Conservation (phyloP, 2,797 vertebrate species). For the Pogonophryne albipinna region DNA sequence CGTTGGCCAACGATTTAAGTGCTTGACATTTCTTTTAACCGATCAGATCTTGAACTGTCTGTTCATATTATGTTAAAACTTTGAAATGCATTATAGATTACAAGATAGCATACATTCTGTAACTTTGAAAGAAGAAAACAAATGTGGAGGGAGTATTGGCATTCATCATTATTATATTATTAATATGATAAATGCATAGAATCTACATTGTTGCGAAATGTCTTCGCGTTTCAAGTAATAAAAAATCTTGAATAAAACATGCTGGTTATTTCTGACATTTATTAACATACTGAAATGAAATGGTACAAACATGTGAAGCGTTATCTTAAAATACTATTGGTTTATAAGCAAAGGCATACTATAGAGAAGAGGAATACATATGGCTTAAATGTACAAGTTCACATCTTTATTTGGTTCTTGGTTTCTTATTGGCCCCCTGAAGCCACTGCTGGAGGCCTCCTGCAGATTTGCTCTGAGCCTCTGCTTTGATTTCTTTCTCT, state of each 20-base stretch:
- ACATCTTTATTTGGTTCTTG: conserved; percentile 67
- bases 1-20: conserved; percentile 80
- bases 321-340: neutral
- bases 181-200: conserved; percentile 84
- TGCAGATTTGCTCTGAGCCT: conserved; percentile 56
- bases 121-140: conserved; percentile 61
- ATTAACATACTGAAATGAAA: conserved; percentile 26
- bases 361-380: neutral
- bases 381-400: neutral
- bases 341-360: neutral
- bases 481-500: conserved; percentile 77
- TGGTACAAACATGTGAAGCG: neutral
- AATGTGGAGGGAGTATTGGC: conserved; percentile 62
- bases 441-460: conserved; percentile 81
- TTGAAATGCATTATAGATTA: conserved; percentile 78
- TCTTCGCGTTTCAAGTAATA: conserved; percentile 87
- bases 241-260: conserved; percentile 82
- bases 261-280: conserved; percentile 56
- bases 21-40: conserved; percentile 91
- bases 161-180: conserved; percentile 82
- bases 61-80: conserved; percentile 88
- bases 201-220: conserved; percentile 86
- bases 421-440: conserved; percentile 82
- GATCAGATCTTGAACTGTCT: conserved; percentile 92
- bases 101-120: conserved; percentile 72